Base-by-base conservation (phyloP, 2,888 invertebrate species). In the Eupsilia transversa region DNA sequence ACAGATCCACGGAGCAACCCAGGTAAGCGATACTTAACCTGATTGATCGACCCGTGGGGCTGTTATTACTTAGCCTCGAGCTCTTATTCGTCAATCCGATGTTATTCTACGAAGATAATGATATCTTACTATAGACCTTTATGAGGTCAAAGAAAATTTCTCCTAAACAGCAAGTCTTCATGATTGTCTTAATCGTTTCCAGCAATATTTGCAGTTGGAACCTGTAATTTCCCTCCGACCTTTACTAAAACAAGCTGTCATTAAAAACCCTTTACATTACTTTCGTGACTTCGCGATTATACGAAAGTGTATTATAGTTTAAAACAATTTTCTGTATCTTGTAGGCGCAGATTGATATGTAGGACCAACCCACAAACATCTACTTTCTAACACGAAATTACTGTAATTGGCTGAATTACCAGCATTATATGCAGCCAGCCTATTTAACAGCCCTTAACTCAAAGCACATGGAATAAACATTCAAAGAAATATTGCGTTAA, bases 361-460 rank as follows among this genome's bases (percentile, higher is more conserved):
- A 63, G 27, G 54, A 33, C 33, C 57, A 76, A 63, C 70, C 70
- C 57, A 82, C 67, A 43, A 70, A 57, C 65, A 67, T 81, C 60
- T 66, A 84, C 85, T 85, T 73, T 85, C 82, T 77, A 76, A 77
- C 64, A 64, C 43, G 35, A 59, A 68, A 73, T 82, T 82, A 68
- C 67, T n/a, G 60, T 85, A 73, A 84, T 80, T 66, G 52, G n/a
- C 10, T 61, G 41, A 69, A 80, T 84, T 73, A 82, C 41, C 46
- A n/a, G 38, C 46, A 61, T 72, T 68, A 73, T 70, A 72, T 49
- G 49, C 63, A 82, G 57, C 57, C 30, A 60, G 17, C 30, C 35
- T 72, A 71, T 81, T 73, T 70, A 73, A 56, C 67, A 67, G 30
- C 3, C 35, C 35, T 82, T 64, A 33, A 17, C 27, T 60, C 33